Percentiles rank a stretch among this genome's conserved stretches.
phyloP scores from a whole-genome alignment of 2,797 vertebrate genomes.

The Argyrosomus regius region DNA sequence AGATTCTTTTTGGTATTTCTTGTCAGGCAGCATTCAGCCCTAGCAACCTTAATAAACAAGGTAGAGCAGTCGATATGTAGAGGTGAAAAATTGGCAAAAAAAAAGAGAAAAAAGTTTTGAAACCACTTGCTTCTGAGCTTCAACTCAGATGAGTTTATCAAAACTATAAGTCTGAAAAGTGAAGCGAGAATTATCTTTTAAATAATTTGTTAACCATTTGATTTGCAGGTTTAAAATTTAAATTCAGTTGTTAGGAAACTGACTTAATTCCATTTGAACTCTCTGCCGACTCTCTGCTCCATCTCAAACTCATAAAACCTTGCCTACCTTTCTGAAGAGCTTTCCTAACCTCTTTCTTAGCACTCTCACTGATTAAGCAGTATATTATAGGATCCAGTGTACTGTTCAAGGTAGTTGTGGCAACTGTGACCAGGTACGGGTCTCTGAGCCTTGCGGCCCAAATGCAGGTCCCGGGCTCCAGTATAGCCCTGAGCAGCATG shows the following conservation, averaged over 20 bases:
- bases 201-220: neutral
- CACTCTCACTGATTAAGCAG: conserved; percentile 69
- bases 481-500: conserved; percentile 67
- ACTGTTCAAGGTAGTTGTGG: conserved; percentile 75
- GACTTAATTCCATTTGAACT: neutral
- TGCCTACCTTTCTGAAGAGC: neutral
- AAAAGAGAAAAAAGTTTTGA: neutral
- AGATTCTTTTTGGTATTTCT: no score
- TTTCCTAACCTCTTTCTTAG: conserved; percentile 59
- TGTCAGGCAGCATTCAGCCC: no score
- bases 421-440: conserved; percentile 67
- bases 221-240: neutral
- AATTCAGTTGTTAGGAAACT: neutral
- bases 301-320: neutral
- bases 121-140: neutral
- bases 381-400: conserved; percentile 74
- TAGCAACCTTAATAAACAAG: no score
- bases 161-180: neutral
- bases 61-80: neutral
- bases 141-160: neutral
- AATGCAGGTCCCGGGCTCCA: conserved; percentile 47
- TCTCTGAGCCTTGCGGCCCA: conserved; percentile 43
- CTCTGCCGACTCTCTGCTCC: no score
- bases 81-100: neutral
- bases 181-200: neutral